Base-by-base conservation (phyloP, 64 coral and sea anemone species). In the Anthopleura sola region DNA sequence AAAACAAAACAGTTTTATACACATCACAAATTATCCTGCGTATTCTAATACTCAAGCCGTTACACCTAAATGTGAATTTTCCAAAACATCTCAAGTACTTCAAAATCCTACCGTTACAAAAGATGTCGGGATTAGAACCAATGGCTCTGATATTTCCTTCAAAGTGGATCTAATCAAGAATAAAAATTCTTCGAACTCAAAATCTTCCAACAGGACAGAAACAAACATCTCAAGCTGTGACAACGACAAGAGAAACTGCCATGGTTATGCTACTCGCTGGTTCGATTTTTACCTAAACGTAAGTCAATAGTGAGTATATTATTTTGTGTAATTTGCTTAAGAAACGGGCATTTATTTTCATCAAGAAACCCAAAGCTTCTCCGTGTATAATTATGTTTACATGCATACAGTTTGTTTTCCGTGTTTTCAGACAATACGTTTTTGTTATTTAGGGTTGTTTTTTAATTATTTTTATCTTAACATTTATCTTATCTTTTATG, bases 211-310 rank as follows among this genome's bases (percentile, higher is more conserved):
- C 62, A 16, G 21, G 26, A 38, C 62, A 8, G 36, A 33, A 14
- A 85, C 36, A 85, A 56, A 85, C 36, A 8, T 47, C 29, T 86
- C 8, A 75, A n/a, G 85, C 15, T 86, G 37, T 51, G 50, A 37
- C 23, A 56, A 49, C 64, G 38, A 39, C 48, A 53, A 58, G 14
- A 46, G 7, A 47, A 50, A 80, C 49, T 79, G 88, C 47, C 62
- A 79, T 46, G 55, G 71, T 3, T 90, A 90, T 37, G 88, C 85
- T 23, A 85, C 88, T 28, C 20, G 74, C 17, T 90, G 88, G 88
- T 68, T 90, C 6, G 82, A 90, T 1, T 90, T 90, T n/a, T 90
- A 90, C 69, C 50, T 90, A 6, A 90, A 90, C 15, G 88, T 90
- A 78, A 90, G 88, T 85, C 28, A 24, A 18, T n/a, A 9, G 3